phyloP scores from a whole-genome alignment of 2,113 vertebrate species.

The Halcyon senegalensis region DNA sequence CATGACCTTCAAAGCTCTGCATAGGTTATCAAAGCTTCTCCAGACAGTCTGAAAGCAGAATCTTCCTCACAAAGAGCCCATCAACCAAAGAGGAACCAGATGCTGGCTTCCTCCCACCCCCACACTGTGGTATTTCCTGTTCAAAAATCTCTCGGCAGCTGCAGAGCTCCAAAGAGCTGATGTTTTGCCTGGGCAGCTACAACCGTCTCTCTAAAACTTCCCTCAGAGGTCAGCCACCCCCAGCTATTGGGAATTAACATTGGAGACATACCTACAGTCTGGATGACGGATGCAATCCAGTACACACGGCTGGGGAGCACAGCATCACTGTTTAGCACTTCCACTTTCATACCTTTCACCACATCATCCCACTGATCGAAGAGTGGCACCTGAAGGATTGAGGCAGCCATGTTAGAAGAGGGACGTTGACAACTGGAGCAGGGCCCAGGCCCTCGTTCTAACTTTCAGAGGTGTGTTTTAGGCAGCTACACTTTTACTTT shows the following conservation, averaged over 20 bases:
- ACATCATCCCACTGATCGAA: constrained; percentile 93
- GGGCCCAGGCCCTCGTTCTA: background rate
- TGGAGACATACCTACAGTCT: constrained; percentile 81
- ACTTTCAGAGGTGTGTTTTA: background rate
- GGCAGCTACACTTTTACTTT: background rate
- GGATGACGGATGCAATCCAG: constrained; percentile 92
- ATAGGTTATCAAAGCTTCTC: background rate
- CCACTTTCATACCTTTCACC: constrained; percentile 89
- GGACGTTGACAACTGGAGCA: background rate
- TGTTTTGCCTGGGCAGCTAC: background rate
- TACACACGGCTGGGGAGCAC: constrained; percentile 93
- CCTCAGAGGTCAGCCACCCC: background rate
- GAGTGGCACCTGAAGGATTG: constrained; percentile 83
- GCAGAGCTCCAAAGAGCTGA: background rate
- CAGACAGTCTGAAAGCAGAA: background rate
- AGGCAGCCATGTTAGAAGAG: background rate
- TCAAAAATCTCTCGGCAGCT: background rate
- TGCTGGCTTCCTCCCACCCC: background rate
- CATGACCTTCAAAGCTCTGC: background rate
- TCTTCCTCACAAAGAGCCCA: background rate
- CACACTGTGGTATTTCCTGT: background rate
- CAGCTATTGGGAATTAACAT: background rate
- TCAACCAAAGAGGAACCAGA: background rate
- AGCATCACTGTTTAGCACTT: constrained; percentile 90
- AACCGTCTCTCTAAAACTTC: background rate